Percentiles rank a stretch among this genome's conserved stretches.
Conservation (phyloP, 2,113 vertebrate genomes). For the Plectropomus leopardus region DNA sequence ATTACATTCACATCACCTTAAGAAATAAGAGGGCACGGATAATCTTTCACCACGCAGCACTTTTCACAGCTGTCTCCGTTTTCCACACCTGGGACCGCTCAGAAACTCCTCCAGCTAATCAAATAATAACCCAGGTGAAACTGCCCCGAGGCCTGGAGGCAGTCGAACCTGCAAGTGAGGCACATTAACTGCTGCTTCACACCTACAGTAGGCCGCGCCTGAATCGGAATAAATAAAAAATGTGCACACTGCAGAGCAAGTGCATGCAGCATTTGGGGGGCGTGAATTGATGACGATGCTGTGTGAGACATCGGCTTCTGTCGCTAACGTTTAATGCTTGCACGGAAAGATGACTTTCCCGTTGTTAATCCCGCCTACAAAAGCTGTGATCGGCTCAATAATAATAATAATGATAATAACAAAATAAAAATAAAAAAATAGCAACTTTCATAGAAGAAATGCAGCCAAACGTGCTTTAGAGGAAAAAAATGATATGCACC, state of each 20-base stretch:
- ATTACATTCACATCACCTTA: conserved; percentile 31
- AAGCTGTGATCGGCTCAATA: neutral
- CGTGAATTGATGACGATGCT: neutral
- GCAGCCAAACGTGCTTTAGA: too few species aligned
- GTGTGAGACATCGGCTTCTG: too few species aligned
- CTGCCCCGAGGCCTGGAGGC: conserved; percentile 5
- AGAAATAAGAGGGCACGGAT: conserved; percentile 29
- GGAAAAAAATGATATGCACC: too few species aligned
- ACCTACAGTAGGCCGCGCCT: neutral
- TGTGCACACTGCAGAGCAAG: neutral
- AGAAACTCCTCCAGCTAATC: conserved; percentile 24
- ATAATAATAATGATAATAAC: too few species aligned
- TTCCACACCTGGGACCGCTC: neutral
- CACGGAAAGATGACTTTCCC: too few species aligned
- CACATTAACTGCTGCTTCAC: conserved; percentile 11
- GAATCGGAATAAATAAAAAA: neutral
- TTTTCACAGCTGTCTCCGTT: conserved; percentile 31
- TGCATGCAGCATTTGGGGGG: neutral
- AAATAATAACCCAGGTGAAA: conserved; percentile 35
- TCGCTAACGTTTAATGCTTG: too few species aligned
- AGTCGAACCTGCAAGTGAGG: conserved; percentile 4
- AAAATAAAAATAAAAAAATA: too few species aligned
- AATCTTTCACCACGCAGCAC: conserved; percentile 19
- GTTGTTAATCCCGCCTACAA: neutral
- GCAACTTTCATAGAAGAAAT: too few species aligned